Evolutionary conservation across 2,888 invertebrate species (phyloP), one percentile per base, ranked within the genome.

Genomic region (Trissolcus brochymenae): DNA sequence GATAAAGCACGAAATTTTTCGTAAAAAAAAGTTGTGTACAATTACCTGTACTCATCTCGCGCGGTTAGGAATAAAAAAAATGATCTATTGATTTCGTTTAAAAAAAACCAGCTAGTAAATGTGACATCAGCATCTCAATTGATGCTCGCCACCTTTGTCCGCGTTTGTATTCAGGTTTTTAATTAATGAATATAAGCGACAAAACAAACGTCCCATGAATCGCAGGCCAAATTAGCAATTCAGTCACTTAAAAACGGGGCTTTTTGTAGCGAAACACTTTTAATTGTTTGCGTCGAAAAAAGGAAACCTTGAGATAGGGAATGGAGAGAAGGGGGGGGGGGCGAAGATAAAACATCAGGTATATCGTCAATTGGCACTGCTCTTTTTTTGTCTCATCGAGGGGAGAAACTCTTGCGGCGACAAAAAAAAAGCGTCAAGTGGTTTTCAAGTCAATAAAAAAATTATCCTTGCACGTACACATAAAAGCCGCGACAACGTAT

Each of bases 371-470:
- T 76, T 51, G 51, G 76, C 70, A 73, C 43, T 62, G 80, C 79
- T 83, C 74, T 78, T 81, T 83, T 82, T 35, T 35, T 35, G 35
- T 35, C 35, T 35, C 78, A 79, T 77, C 78, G 79, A 77, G 79
- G 81, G 76, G 81, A 78, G 79, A 81, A 81, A 75, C 80, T 78
- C 76, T 66, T 57, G 67, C 66, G 62, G 62, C 76, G 80, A 78
- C 82, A 82, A 80, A 81, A 82, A n/a, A 80, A 81, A 83, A 81
- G 85, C 35, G 35, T 86, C 84, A 82, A 87, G 87, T 86, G 86
- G 83, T 85, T 85, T 86, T 85, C 82, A 77, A 85, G 86, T 85
- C 86, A 87, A 87, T 87, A 87, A 87, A 87, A 86, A 87, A 87
- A 87, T 87, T 86, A 86, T 68, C 84, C 84, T 82, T 80, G 82